Percentiles rank a stretch among this genome's conserved stretches.
Evolutionary conservation across 2,888 invertebrate species (phyloP).

Genomic region (Poecilobothrus nobilitatus): DNA sequence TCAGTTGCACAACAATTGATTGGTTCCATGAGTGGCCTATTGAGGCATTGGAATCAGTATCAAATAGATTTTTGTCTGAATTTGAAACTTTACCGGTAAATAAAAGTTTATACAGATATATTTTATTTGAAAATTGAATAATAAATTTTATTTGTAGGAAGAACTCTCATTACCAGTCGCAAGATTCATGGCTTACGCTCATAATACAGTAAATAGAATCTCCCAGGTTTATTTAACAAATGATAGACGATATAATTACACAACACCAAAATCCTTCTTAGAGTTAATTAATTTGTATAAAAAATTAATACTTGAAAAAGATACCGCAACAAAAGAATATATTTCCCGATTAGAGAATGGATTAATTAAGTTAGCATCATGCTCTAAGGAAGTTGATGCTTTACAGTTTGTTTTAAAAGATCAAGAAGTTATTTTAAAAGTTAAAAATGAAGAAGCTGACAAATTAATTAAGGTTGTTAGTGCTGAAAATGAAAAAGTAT

Average conservation of each 20-base stretch:
- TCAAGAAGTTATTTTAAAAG: slow-evolving; percentile 75
- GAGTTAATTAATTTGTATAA: slow-evolving; percentile 81
- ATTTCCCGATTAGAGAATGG: slow-evolving; percentile 78
- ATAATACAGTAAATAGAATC: slow-evolving; percentile 78
- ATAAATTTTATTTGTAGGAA: slow-evolving; percentile 36
- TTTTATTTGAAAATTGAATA: not conserved
- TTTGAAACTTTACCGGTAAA: slow-evolving; percentile 47
- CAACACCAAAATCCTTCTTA: slow-evolving; percentile 91
- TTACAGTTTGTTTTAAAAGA: slow-evolving; percentile 61
- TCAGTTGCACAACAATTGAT: slow-evolving; percentile 86
- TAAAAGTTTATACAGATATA: not conserved
- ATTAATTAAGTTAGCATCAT: slow-evolving; percentile 74
- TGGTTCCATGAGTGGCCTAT: slow-evolving; percentile 98
- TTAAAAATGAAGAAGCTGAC: slow-evolving; percentile 85
- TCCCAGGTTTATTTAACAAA: slow-evolving; percentile 71
- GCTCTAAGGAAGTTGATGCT: slow-evolving; percentile 76
- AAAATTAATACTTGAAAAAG: slow-evolving; percentile 61
- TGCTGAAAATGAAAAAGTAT: slow-evolving; percentile 84
- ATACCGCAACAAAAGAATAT: slow-evolving; percentile 60
- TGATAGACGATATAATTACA: slow-evolving; percentile 88
- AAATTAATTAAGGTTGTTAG: slow-evolving; percentile 77
- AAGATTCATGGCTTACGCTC: slow-evolving; percentile 83
- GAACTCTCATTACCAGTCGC: slow-evolving; percentile 59
- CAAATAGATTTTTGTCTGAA: slow-evolving; percentile 69
- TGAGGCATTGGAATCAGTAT: slow-evolving; percentile 84